These are phyloP conservation scores for Parapristionchus giblindavisi DNA, from an alignment of 2,888 invertebrate genomes.

Conservation along the genomic window DNA sequence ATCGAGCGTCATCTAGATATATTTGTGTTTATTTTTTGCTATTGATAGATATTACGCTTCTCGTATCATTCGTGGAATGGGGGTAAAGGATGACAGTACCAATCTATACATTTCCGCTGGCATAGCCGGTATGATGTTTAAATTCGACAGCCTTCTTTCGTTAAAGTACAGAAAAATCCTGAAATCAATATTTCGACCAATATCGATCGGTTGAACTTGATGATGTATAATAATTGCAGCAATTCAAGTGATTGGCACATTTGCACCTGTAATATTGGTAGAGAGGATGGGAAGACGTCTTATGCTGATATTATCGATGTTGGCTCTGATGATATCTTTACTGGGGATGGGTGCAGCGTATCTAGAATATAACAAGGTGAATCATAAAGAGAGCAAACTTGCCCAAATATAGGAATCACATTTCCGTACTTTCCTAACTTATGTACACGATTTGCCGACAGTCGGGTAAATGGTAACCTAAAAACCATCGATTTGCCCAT, in stretches of 20 bases:
- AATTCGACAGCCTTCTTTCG: background rate
- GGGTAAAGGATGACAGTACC: conserved; percentile 70
- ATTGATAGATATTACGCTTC: conserved; percentile 74
- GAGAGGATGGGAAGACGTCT: conserved; percentile 73
- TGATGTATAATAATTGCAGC: too few relatives aligned
- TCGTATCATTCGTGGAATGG: conserved; percentile 73
- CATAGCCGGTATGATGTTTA: conserved; percentile 69
- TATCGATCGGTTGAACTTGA: too few relatives aligned
- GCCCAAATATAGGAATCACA: too few relatives aligned
- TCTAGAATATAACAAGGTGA: background rate
- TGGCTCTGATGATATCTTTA: conserved; percentile 46
- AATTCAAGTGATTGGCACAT: conserved; percentile 73
- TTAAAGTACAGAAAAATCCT: background rate
- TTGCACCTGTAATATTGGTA: conserved; percentile 72
- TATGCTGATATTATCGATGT: conserved; percentile 51
- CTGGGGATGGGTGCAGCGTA: background rate
- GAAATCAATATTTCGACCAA: too few relatives aligned
- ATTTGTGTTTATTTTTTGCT: background rate
- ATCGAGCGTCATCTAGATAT: background rate
- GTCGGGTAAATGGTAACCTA: too few relatives aligned
- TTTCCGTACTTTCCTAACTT: too few relatives aligned
- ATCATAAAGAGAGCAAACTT: too few relatives aligned
- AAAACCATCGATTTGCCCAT: too few relatives aligned
- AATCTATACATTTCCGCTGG: conserved; percentile 73
- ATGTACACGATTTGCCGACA: too few relatives aligned